phyloP scores from a whole-genome alignment of 64 coral and sea anemone genomes.

The Montipora capricornis region DNA sequence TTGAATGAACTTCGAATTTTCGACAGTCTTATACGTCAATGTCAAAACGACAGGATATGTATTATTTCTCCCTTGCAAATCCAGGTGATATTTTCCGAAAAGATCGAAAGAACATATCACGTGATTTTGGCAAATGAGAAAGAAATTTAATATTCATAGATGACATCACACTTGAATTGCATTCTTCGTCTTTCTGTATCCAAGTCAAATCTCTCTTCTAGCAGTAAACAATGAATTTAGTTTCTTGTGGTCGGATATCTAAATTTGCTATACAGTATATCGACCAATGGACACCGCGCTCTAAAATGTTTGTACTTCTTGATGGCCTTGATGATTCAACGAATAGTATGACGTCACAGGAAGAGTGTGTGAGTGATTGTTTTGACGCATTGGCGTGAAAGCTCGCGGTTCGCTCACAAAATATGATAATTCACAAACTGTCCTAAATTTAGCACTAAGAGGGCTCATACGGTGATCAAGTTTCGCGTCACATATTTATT shows the following conservation, averaged over 20 bases:
- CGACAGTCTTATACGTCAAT: too few species aligned
- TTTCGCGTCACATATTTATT: conserved; percentile 97
- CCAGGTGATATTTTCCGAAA: background rate
- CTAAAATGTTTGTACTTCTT: conserved; percentile 6
- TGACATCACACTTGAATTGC: background rate
- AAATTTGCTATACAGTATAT: background rate
- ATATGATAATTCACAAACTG: conserved; percentile 91
- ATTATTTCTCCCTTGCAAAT: background rate
- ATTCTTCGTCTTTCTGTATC: background rate
- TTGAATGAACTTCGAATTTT: background rate
- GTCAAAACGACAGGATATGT: too few species aligned
- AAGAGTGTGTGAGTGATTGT: conserved; percentile 95
- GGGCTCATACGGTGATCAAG: conserved; percentile 87
- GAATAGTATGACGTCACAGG: conserved; percentile 85
- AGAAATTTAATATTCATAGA: conserved; percentile 23
- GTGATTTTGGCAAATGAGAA: background rate
- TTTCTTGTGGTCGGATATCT: background rate
- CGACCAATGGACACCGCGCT: background rate
- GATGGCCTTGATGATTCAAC: background rate
- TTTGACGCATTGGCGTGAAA: conserved; percentile 90
- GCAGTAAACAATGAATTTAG: conserved; percentile 1
- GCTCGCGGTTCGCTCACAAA: conserved; percentile 46
- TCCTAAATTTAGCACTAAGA: conserved; percentile 95
- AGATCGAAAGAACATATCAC: conserved; percentile 2
- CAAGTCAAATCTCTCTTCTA: background rate